Conservation (phyloP, 1,140 invertebrate genomes). For the Caenorhabditis elegans region WBcel235 BX284606.5:16125501-16126000, state of each 20-base stretch:
- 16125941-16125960: no score
- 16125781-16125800: not conserved
- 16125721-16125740: constrained; percentile 67
- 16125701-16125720: constrained; percentile 78
- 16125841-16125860: no score
- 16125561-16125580: constrained; percentile 67
- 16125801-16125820: no score
- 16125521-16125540: constrained; percentile 79
- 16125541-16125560: constrained; percentile 79
- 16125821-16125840: not conserved
- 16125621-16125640: constrained; percentile 62
- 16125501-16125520: constrained; percentile 77
- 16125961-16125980: no score
- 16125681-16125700: constrained; percentile 78
- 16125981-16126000: not conserved
- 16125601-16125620: constrained; percentile 63
- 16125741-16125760: not conserved
- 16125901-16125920: not conserved
- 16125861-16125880: no score
- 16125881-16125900: no score
- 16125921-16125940: not conserved
- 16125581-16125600: not conserved
- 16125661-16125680: constrained; percentile 73
- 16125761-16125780: no score
- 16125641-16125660: constrained; percentile 61